Evolutionary conservation across 2,113 vertebrate genomes (phyloP), one percentile per base, ranked within the genome.

Genomic region (Zosterops japonicus): DNA sequence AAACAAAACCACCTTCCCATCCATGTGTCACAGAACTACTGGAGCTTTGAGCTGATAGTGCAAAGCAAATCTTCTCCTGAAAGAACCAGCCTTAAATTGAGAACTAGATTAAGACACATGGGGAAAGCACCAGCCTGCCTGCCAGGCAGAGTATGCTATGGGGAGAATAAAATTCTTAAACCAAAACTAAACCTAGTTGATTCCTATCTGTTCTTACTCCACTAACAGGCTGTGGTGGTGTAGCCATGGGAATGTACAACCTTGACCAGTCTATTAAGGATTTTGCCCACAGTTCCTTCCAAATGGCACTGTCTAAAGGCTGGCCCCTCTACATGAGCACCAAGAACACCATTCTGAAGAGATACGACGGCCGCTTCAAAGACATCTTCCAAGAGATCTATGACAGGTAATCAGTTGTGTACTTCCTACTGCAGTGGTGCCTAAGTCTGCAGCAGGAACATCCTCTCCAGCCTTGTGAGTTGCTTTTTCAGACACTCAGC

Each of bases 311-410:
- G 89, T 94, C 96, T 44, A 99, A 99, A 98, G 94, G 80, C 46
- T 99, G 98, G 98, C 98, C 99, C 8, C 98, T 99, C 42, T 99
- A 99, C 95, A 98, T 99, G 98, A 99, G 99, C 98, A 99, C 99
- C 94, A 99, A 99, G 95, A 99, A 99, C 97, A 99, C 99, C 68
- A 99, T 99, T 95, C 98, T 99, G 94, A 99, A 99, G 98, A 99
- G 98, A 97, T 99, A 99, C 0, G 99, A 99, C 64, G 99, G 99
- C 0, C 98, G 99, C 87, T 99, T 99, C 97, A 99, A 99, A 93
- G 99, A 99, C 96, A 99, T 99, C 95, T 99, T 99, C 97, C 99
- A 99, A 96, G 99, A 99, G 19, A 99, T 99, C 95, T 99, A 99
- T 92, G 99, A 99, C 78, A 99, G 98, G 99, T 99, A 98, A 97